Conservation (phyloP, 2,797 vertebrate genomes). For the Rhodeus uyekii region DNA sequence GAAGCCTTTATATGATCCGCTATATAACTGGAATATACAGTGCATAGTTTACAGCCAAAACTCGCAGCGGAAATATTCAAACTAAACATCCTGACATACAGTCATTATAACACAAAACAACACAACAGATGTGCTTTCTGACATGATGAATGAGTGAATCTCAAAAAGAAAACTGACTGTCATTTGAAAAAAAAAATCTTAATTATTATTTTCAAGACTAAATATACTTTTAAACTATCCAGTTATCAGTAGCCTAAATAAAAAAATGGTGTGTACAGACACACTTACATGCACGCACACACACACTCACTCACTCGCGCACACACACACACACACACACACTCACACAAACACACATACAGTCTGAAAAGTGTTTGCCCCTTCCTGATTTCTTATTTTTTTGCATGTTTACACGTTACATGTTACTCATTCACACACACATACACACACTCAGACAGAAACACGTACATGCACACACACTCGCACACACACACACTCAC, state of each 20-base stretch:
- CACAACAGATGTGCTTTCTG: slow-evolving; percentile 35
- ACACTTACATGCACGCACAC: too few species aligned
- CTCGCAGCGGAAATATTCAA: slow-evolving; percentile 67
- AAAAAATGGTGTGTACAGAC: background rate
- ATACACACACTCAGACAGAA: too few species aligned
- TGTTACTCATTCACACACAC: too few species aligned
- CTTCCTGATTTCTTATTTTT: too few species aligned
- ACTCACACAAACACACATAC: too few species aligned
- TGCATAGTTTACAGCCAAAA: slow-evolving; percentile 85
- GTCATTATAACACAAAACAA: slow-evolving; percentile 63
- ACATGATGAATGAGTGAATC: slow-evolving; percentile 27
- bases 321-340: too few species aligned
- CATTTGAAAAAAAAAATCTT: background rate
- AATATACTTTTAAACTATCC: background rate
- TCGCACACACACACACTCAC: too few species aligned
- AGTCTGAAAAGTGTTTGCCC: too few species aligned
- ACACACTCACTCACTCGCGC: too few species aligned
- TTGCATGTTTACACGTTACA: too few species aligned
- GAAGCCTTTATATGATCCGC: slow-evolving; percentile 60
- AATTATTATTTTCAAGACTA: background rate
- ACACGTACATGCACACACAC: too few species aligned
- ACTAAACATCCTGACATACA: slow-evolving; percentile 67
- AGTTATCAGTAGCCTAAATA: background rate
- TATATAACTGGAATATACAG: slow-evolving; percentile 77
- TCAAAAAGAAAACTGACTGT: background rate